Conservation (phyloP, 2,113 vertebrate genomes). For the Orientallactaga bullata region DNA sequence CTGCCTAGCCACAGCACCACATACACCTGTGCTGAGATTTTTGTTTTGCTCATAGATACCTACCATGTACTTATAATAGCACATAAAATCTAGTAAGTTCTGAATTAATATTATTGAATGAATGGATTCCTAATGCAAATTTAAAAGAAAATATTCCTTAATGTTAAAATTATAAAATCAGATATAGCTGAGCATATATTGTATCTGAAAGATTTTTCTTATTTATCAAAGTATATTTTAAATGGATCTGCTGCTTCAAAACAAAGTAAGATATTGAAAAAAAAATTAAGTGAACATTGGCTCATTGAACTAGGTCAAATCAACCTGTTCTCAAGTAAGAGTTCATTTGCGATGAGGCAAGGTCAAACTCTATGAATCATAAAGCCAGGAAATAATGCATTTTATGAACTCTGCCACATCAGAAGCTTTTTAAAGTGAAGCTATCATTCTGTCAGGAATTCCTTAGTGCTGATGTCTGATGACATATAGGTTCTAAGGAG, state of each 20-base stretch:
- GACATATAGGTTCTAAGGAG: slow-evolving; percentile 15
- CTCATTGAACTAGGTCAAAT: slow-evolving; percentile 35
- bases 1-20: not conserved
- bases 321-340: not conserved
- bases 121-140: not conserved
- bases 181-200: not conserved
- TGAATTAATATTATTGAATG: not conserved
- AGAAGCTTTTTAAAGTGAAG: slow-evolving; percentile 2
- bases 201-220: not conserved
- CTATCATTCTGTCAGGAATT: slow-evolving; percentile 43
- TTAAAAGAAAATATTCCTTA: not conserved
- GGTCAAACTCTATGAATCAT: slow-evolving; percentile 72
- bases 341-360: slow-evolving; percentile 46
- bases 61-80: not conserved
- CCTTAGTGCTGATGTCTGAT: not conserved
- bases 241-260: not conserved
- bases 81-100: not conserved
- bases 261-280: slow-evolving; percentile 22
- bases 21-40: not conserved
- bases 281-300: not conserved
- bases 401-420: slow-evolving; percentile 21
- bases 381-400: slow-evolving; percentile 56
- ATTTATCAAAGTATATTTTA: not conserved
- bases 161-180: not conserved
- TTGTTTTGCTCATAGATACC: not conserved